Percentiles rank a stretch among this genome's conserved stretches.
These are phyloP conservation scores for Sialis lutaria DNA, from an alignment of 2,888 invertebrate genomes.

Conservation along the genomic window DNA sequence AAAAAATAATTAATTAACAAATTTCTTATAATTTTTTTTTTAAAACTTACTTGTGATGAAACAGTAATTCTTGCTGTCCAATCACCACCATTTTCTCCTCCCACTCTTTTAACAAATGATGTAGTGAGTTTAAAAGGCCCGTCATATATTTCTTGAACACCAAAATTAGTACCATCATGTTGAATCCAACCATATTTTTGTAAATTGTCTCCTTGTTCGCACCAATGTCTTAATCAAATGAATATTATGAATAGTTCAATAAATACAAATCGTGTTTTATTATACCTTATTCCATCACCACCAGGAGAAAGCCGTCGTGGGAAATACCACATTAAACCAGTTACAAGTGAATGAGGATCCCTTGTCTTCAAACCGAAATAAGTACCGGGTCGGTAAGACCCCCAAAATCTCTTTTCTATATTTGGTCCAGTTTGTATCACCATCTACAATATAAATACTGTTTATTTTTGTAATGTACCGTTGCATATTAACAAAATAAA, in stretches of 20 bases:
- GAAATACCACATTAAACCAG: slow-evolving; percentile 95
- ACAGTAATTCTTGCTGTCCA: slow-evolving; percentile 78
- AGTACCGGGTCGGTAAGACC: slow-evolving; percentile 72
- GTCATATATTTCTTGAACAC: slow-evolving; percentile 77
- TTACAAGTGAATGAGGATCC: slow-evolving; percentile 72
- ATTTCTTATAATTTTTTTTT: not conserved
- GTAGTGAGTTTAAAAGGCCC: slow-evolving; percentile 59
- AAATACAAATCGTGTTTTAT: not conserved
- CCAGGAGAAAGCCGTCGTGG: slow-evolving; percentile 44
- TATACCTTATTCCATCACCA: slow-evolving; percentile 56
- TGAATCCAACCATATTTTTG: slow-evolving; percentile 76
- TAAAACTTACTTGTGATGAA: slow-evolving; percentile 26
- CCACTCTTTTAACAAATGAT: slow-evolving; percentile 72
- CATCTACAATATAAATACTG: slow-evolving; percentile 30
- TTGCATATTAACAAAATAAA: too few relatives aligned
- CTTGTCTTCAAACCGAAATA: slow-evolving; percentile 87
- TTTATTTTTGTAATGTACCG: too few relatives aligned
- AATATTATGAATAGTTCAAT: not conserved
- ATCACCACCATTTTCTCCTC: slow-evolving; percentile 73
- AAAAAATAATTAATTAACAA: not conserved
- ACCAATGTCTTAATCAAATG: slow-evolving; percentile 58
- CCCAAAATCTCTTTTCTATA: slow-evolving; percentile 78
- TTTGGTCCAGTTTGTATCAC: slow-evolving; percentile 50
- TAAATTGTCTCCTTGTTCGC: slow-evolving; percentile 72
- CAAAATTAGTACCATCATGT: slow-evolving; percentile 87